These are phyloP conservation scores for Chrysaora quinquecirrha DNA, from an alignment of 30 jellyfish, hydroid and myxozoan genomes.

Conservation along the genomic window DNA sequence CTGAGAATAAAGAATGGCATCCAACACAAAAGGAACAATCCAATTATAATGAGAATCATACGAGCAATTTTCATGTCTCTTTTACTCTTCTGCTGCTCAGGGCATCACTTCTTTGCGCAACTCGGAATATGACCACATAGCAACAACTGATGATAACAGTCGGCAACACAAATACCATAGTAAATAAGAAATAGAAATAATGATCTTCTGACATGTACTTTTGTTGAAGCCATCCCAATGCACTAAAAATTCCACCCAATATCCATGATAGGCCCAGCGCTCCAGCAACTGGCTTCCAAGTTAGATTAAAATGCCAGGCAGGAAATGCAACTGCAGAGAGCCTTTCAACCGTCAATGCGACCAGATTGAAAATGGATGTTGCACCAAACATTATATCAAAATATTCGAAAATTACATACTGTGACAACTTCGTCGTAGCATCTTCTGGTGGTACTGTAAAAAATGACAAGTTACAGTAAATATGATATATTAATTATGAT, in stretches of 20 bases:
- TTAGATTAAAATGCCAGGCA: slow-evolving; percentile 77
- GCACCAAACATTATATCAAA: slow-evolving; percentile 83
- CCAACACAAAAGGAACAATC: slow-evolving; percentile 87
- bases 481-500: background rate
- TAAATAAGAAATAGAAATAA: slow-evolving; percentile 27
- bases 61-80: slow-evolving; percentile 86
- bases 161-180: slow-evolving; percentile 71
- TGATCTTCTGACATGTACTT: background rate
- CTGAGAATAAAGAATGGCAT: slow-evolving; percentile 82
- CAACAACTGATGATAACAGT: slow-evolving; percentile 49
- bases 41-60: slow-evolving; percentile 80
- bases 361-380: slow-evolving; percentile 69
- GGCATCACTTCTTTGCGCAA: slow-evolving; percentile 67
- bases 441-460: slow-evolving; percentile 43
- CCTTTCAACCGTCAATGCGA: slow-evolving; percentile 81
- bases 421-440: background rate
- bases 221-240: background rate
- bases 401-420: slow-evolving; percentile 36
- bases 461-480: background rate
- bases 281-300: slow-evolving; percentile 69
- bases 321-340: slow-evolving; percentile 83
- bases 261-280: slow-evolving; percentile 79
- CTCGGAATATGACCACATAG: slow-evolving; percentile 69
- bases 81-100: slow-evolving; percentile 48
- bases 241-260: slow-evolving; percentile 54